Percentiles rank a stretch among this genome's conserved stretches.
Evolutionary conservation across 2,797 vertebrate species (phyloP).

Genomic region (Alfaro cultratus): DNA sequence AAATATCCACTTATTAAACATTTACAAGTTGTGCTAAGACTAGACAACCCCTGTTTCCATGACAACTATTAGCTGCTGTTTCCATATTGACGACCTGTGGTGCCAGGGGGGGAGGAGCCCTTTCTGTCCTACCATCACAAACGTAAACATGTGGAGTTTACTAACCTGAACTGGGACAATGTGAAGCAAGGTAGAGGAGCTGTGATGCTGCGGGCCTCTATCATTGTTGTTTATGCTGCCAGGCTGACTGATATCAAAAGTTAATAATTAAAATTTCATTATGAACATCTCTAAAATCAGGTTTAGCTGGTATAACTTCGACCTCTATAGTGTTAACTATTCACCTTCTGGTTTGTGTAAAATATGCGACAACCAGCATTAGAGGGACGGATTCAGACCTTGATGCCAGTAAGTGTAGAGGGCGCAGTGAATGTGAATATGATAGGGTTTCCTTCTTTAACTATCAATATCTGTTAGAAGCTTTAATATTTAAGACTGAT

Average conservation of each 20-base stretch:
- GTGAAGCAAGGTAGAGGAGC: neutral
- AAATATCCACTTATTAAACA: no score
- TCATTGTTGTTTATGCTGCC: neutral
- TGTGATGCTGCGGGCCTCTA: neutral
- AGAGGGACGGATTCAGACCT: neutral
- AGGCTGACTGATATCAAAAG: neutral
- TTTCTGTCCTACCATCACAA: no score
- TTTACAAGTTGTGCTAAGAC: no score
- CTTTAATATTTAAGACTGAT: conserved; percentile 8
- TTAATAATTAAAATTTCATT: neutral
- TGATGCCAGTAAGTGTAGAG: neutral
- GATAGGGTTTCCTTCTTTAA: conserved; percentile 7
- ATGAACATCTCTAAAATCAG: neutral
- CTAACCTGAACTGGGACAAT: neutral
- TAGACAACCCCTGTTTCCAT: no score
- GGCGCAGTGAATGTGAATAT: conserved; percentile 9
- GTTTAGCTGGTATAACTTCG: neutral
- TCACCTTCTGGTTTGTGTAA: neutral
- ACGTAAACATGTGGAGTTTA: neutral
- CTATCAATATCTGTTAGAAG: conserved; percentile 23
- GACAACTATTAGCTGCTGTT: no score
- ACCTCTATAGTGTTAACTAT: neutral
- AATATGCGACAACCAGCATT: neutral
- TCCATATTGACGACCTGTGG: no score
- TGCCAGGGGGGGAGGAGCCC: neutral